A percentile compares a stretch with the other conserved stretches of the same genome.
Conservation (phyloP, 2,888 invertebrate genomes). For the Salpingus planirostris region DNA sequence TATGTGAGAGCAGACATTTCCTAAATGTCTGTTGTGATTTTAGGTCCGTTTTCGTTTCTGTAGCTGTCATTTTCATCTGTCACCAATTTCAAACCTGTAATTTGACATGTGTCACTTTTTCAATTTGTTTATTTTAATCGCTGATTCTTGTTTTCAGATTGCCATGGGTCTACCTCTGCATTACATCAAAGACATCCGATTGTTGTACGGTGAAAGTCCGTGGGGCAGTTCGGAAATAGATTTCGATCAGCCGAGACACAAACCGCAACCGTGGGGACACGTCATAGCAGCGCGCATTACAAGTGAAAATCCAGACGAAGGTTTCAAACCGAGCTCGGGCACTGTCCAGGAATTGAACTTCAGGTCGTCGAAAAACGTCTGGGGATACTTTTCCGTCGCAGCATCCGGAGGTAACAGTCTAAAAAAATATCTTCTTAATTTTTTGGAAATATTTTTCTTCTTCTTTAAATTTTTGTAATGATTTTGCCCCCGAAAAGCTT, state of each 20-base stretch:
- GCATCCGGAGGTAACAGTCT: slow-evolving; percentile 97
- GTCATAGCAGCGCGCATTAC: slow-evolving; percentile 99
- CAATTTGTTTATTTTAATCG: no score
- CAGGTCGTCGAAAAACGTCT: slow-evolving; percentile 97
- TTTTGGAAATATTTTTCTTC: no score
- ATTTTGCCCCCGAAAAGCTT: no score
- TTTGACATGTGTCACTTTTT: no score
- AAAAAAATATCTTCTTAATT: no score
- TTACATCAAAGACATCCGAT: slow-evolving; percentile 90
- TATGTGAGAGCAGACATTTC: no score
- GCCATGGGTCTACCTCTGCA: slow-evolving; percentile 97
- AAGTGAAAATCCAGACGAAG: slow-evolving; percentile 98
- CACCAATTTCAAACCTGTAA: no score
- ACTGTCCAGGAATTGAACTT: slow-evolving; percentile 98
- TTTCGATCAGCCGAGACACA: slow-evolving; percentile 77
- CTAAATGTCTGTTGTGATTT: no score
- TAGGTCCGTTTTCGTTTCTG: no score
- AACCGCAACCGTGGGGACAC: slow-evolving; percentile 91
- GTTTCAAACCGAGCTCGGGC: slow-evolving; percentile 95
- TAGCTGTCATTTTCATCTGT: no score
- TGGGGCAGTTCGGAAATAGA: slow-evolving; percentile 81
- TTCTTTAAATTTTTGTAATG: no score
- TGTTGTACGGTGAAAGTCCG: slow-evolving; percentile 87
- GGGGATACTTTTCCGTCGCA: slow-evolving; percentile 99
- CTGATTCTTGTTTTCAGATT: slow-evolving; percentile 48